Conservation (phyloP, 1,140 invertebrate genomes). For the Mactra quadrangularis region DNA sequence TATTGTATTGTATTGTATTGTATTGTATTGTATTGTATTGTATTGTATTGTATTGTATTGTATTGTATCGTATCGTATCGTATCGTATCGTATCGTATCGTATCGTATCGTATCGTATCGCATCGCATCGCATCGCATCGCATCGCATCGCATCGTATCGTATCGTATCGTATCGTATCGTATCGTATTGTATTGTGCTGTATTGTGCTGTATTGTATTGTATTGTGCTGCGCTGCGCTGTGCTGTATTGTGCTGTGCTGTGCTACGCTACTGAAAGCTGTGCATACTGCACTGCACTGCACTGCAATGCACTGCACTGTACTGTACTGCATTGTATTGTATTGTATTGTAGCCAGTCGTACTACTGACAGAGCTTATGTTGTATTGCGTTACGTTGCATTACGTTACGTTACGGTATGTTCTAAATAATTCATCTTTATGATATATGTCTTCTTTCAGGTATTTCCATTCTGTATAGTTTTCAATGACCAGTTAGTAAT, state of each 20-base stretch:
- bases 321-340: constrained; percentile 25
- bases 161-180: constrained; percentile 29
- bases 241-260: constrained; percentile 19
- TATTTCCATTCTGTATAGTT: constrained; percentile 99
- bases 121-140: neutral
- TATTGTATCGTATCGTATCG: constrained; percentile 25
- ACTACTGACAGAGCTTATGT: constrained; percentile 4
- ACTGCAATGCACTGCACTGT: constrained; percentile 18
- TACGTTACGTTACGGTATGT: too few species aligned
- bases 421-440: too few species aligned
- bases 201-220: constrained; percentile 34
- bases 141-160: constrained; percentile 1
- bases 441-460: constrained; percentile 95
- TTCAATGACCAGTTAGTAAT: constrained; percentile 97
- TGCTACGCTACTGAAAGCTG: neutral
- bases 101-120: constrained; percentile 5
- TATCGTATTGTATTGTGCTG: constrained; percentile 13
- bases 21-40: constrained; percentile 27
- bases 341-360: constrained; percentile 25
- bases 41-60: constrained; percentile 20
- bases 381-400: constrained; percentile 22
- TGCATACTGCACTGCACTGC: constrained; percentile 15
- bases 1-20: constrained; percentile 24
- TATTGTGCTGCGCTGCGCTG: neutral
- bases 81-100: constrained; percentile 7